Evolutionary conservation across 2,888 invertebrate genomes (phyloP), one percentile per base, ranked within the genome.

Genomic region (Aphidius colemani): DNA sequence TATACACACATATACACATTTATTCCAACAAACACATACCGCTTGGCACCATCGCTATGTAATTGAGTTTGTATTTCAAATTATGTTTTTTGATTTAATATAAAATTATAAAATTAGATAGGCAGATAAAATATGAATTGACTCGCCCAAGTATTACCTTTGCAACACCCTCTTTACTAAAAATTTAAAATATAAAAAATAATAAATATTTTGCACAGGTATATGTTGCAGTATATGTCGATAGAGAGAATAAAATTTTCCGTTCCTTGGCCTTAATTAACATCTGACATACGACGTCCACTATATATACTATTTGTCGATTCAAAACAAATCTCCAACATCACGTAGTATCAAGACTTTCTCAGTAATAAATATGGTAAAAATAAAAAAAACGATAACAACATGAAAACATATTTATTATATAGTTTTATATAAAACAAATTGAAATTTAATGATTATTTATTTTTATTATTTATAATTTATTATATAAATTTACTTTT

Each of bases 211-310:
- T 30, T 30, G 30, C 30, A 30, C 30, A 30, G 30, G 30, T 30
- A 30, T 30, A 30, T 30, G 3, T 11, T 50, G 18, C 18, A 50
- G 6, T 18, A 46, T 46, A 11, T 46, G 8, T 46, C 10, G 10
- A 62, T 53, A 49, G 44, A 48, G 49, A 60, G 59, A 57, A 57
- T 50, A 48, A 11, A 51, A 72, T 55, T 55, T 78, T 75, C 75
- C 74, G 72, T 72, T 77, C 78, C 79, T 79, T 79, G 79, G 78
- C 79, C 79, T 79, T 79, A 79, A 79, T 79, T 79, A 78, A 76
- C 79, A 75, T 78, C 78, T 78, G 75, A 78, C 78, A 78, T 51
- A 59, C 49, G 55, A 59, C 49, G 59, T 58, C 55, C 43, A 59
- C 50, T 53, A 59, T 45, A 55, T 53, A 53, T 67, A 66, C 71